Evolutionary conservation across 1,140 invertebrate species (phyloP), one percentile per base, ranked within the genome.

Genomic region (Microplitis demolitor): DNA sequence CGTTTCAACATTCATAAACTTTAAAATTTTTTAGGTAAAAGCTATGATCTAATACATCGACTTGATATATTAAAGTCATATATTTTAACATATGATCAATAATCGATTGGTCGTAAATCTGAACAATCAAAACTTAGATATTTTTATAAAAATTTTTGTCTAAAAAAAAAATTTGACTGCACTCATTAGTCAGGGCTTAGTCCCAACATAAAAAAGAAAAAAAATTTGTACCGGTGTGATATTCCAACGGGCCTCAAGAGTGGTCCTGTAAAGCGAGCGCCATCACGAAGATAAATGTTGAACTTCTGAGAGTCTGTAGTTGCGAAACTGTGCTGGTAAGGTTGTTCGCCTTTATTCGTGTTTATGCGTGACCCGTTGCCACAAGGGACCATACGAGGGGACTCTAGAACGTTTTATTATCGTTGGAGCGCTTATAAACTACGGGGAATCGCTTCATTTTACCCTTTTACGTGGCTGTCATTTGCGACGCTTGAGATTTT

Each of bases 381-480:
- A 62, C 13, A 11, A 64, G 37, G 62, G 51, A 45, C 33, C 34
- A 34, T 58, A 35, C 72, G 74, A 69, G 77, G 72, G 76, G 72
- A 72, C 74, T 71, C 77, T 73, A 73, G 71, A 79, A 75, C 75
- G 74, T 81, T 80, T 80, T 79, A 80, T 81, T 81, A 80, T 78
- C 77, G 69, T 77, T 71, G 50, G 74, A 78, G 78, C 76, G 74
- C 72, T 76, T 78, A 78, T 78, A 78, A 80, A 84, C 78, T 73
- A 74, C 77, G 72, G 75, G 74, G 74, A 79, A 83, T 83, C 74
- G 78, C 82, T 83, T 80, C 78, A 82, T 84, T 84, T 81, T 77
- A 75, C 56, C 72, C 76, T 78, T 78, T 81, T 79, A 76, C 73
- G 62, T 61, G 64, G 71, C 76, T 76, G 72, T 78, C 77, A 76